phyloP scores from a whole-genome alignment of 2,113 vertebrate species.

The Dinomys branickii region DNA sequence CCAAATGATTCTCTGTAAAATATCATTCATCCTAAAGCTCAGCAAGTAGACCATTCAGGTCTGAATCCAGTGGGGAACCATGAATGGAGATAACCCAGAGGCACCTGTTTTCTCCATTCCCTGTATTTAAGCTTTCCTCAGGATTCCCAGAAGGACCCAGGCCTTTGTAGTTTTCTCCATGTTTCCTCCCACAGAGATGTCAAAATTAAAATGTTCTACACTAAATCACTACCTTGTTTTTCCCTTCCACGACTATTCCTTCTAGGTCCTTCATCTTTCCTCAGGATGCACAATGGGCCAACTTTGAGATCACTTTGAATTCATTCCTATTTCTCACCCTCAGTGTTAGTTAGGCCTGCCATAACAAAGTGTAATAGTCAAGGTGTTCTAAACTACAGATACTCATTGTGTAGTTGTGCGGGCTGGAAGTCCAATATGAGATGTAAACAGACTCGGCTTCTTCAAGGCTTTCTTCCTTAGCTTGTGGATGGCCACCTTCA shows the following conservation, averaged over 20 bases:
- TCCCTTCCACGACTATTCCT: not conserved
- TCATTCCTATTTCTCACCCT: not conserved
- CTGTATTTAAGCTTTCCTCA: not conserved
- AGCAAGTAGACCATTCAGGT: not conserved
- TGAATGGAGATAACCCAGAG: fast-evolving
- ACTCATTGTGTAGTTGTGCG: not conserved
- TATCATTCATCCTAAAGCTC: not conserved
- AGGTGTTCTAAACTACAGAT: not conserved
- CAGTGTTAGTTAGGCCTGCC: too few species aligned
- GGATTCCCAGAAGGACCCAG: not conserved
- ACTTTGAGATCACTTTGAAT: not conserved
- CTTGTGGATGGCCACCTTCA: not conserved
- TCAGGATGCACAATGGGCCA: not conserved
- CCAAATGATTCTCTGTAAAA: not conserved
- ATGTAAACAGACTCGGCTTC: not conserved
- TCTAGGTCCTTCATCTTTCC: too few species aligned
- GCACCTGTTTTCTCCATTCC: not conserved
- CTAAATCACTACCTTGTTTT: not conserved
- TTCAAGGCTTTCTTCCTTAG: not conserved
- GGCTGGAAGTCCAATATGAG: not conserved
- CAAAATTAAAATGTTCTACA: not conserved
- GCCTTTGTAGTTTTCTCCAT: not conserved
- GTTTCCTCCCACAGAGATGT: not conserved
- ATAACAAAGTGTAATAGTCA: not conserved
- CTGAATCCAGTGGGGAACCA: not conserved